Conservation (phyloP, 2,113 vertebrate genomes). For the Uria lomvia region DNA sequence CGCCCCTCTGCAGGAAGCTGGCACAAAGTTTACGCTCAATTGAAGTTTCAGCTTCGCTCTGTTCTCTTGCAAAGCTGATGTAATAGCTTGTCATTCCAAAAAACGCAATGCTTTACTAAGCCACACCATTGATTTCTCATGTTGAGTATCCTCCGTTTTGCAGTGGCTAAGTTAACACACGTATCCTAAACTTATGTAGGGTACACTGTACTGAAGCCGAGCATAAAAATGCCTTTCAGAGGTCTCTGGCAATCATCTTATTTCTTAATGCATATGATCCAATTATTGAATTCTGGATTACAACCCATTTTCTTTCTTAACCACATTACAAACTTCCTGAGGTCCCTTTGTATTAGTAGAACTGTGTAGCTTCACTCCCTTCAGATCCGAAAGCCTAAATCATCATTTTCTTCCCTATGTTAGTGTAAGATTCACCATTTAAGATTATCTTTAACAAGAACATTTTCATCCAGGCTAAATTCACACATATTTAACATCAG, state of each 20-base stretch:
- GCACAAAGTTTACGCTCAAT: not conserved
- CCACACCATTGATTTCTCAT: not conserved
- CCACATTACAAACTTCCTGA: not conserved
- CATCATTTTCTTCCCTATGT: not conserved
- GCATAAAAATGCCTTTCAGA: not conserved
- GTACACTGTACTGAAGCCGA: not conserved
- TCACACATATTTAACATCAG: not conserved
- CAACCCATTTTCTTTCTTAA: not conserved
- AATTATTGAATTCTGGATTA: not conserved
- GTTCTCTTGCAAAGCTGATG: not conserved
- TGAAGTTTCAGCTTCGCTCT: not conserved
- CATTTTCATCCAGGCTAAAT: not conserved
- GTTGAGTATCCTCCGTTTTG: not conserved
- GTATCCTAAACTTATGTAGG: not conserved
- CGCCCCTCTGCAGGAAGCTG: not conserved
- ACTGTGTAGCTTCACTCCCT: not conserved
- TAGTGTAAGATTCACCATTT: not conserved
- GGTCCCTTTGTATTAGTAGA: not conserved
- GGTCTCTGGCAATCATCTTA: not conserved
- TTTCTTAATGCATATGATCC: not conserved
- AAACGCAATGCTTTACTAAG: not conserved
- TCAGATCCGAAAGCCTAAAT: not conserved
- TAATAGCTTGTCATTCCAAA: not conserved
- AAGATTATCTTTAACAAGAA: not conserved
- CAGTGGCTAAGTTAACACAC: not conserved